Evolutionary conservation across 2,888 invertebrate species (phyloP).

Genomic region (Aphrophora alni): DNA sequence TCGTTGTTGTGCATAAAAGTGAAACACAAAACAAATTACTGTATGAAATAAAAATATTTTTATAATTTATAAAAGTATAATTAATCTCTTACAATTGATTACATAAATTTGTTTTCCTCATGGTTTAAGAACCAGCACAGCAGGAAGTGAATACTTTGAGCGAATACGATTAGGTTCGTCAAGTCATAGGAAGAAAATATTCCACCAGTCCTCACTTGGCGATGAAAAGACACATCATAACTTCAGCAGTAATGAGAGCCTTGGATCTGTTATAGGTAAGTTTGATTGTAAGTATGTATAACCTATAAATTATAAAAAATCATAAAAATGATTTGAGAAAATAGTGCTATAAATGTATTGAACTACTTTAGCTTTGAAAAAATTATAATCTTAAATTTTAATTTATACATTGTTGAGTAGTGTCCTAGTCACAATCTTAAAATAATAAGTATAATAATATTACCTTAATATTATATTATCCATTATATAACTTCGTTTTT

Average conservation of each 20-base stretch:
- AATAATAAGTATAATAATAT: too few species aligned
- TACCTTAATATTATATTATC: too few species aligned
- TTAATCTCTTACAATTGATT: too few species aligned
- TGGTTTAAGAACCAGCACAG: constrained; percentile 60
- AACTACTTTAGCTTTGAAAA: background rate
- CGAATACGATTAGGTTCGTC: constrained; percentile 58
- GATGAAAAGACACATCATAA: constrained; percentile 66
- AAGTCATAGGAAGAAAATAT: constrained; percentile 57
- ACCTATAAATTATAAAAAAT: too few species aligned
- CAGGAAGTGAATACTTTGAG: constrained; percentile 62
- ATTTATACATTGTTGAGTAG: too few species aligned
- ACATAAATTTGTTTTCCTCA: background rate
- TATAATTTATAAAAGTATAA: too few species aligned
- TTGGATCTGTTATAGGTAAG: constrained; percentile 62
- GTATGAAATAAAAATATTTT: too few species aligned
- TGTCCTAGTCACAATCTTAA: too few species aligned
- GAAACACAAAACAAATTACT: too few species aligned
- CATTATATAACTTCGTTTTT: too few species aligned
- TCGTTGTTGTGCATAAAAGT: too few species aligned
- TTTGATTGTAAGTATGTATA: too few species aligned
- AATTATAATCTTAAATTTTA: constrained; percentile 15
- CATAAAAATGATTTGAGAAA: constrained; percentile 56
- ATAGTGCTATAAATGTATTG: background rate
- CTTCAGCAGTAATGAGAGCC: constrained; percentile 81
- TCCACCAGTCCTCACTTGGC: constrained; percentile 58